Conservation (phyloP, 2,888 invertebrate species). For the Lottia gigantea region DNA sequence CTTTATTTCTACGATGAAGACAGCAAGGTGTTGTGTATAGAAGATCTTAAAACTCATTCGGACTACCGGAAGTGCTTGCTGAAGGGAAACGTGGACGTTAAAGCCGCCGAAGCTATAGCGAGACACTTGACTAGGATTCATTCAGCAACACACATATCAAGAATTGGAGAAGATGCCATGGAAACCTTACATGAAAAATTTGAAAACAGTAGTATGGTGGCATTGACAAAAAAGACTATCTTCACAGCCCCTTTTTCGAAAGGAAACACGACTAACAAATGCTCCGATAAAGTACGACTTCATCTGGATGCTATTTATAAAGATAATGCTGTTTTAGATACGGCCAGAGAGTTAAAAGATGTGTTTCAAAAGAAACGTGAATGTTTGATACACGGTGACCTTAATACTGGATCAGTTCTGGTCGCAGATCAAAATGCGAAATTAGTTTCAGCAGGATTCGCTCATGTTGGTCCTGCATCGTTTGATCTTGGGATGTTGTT, state of each 20-base stretch:
- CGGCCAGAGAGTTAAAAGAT: slow-evolving; percentile 36
- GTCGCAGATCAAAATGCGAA: slow-evolving; percentile 36
- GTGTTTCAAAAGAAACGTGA: slow-evolving; percentile 50
- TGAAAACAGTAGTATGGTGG: slow-evolving; percentile 40
- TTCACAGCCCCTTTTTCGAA: slow-evolving; percentile 43
- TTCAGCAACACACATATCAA: slow-evolving; percentile 36
- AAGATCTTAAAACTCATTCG: slow-evolving; percentile 38
- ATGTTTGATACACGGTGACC: slow-evolving; percentile 51
- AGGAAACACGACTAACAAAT: slow-evolving; percentile 40
- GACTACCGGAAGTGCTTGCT: slow-evolving; percentile 37
- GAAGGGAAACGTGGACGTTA: slow-evolving; percentile 32
- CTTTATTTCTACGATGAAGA: slow-evolving; percentile 35
- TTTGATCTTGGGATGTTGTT: slow-evolving; percentile 52
- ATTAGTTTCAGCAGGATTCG: slow-evolving; percentile 48
- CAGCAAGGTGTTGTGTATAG: slow-evolving; percentile 40
- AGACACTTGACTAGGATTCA: slow-evolving; percentile 41
- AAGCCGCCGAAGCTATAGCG: slow-evolving; percentile 34
- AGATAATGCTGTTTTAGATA: slow-evolving; percentile 35
- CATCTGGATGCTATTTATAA: slow-evolving; percentile 36
- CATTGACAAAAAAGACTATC: slow-evolving; percentile 41
- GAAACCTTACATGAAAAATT: slow-evolving; percentile 33
- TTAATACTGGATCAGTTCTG: slow-evolving; percentile 53
- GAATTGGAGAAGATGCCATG: slow-evolving; percentile 32
- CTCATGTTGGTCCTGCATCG: slow-evolving; percentile 47
- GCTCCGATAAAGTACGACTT: slow-evolving; percentile 36